These are phyloP conservation scores for Stictonetta naevosa DNA, from an alignment of 2,113 vertebrate genomes.

Conservation along the genomic window DNA sequence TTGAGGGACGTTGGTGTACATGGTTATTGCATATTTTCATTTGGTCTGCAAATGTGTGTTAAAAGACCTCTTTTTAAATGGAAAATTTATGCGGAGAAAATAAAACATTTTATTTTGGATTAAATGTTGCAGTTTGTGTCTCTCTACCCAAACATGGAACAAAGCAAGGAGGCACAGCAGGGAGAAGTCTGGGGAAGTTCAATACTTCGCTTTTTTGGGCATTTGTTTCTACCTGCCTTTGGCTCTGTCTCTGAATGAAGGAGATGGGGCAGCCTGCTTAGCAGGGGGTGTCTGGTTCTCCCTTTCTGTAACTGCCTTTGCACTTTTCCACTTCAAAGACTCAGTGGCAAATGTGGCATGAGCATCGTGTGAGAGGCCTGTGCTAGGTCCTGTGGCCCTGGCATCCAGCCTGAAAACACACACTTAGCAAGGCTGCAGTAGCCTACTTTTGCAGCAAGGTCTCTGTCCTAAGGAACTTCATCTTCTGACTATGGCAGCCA, in stretches of 20 bases:
- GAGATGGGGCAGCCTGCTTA: neutral
- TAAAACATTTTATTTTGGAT: neutral
- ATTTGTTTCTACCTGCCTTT: neutral
- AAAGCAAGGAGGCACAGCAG: neutral
- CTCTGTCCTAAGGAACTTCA: neutral
- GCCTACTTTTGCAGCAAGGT: neutral
- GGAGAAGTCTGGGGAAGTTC: neutral
- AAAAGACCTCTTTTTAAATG: neutral
- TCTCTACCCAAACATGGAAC: neutral
- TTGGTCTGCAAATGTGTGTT: neutral
- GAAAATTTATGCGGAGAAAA: neutral
- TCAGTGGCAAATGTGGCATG: fast-evolving
- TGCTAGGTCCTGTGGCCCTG: neutral
- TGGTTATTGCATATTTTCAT: neutral
- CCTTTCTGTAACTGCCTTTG: neutral
- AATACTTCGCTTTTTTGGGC: neutral
- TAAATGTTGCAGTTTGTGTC: neutral
- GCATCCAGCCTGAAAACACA: neutral
- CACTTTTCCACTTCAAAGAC: neutral
- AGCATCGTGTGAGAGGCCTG: neutral
- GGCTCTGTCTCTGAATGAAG: neutral
- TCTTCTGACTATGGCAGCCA: neutral
- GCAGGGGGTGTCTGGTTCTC: neutral
- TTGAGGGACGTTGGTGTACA: neutral
- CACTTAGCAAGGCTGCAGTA: neutral